Evolutionary conservation across 2,888 invertebrate genomes (phyloP).

Genomic region (Eupithecia tripunctaria): DNA sequence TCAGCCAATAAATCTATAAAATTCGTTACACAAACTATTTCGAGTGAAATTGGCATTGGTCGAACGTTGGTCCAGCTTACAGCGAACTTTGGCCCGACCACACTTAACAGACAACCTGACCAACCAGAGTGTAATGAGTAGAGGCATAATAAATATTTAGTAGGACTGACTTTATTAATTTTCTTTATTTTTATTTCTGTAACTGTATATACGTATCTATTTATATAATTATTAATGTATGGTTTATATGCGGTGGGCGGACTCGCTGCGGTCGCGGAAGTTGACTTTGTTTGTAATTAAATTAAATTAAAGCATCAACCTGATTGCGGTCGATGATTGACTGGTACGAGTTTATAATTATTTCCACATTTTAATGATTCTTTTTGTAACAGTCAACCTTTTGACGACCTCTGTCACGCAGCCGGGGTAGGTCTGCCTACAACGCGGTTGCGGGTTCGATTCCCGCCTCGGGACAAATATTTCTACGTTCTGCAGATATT

Average conservation of each 20-base stretch:
- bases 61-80: background rate
- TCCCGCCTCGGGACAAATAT: too few relatives aligned
- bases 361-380: background rate
- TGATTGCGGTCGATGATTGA: conserved; percentile 5
- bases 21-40: background rate
- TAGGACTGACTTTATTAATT: too few relatives aligned
- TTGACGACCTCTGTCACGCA: background rate
- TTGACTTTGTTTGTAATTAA: conserved; percentile 17
- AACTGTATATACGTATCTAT: background rate
- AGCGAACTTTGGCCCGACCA: background rate
- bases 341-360: background rate
- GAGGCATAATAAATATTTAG: too few relatives aligned
- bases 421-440: too few relatives aligned
- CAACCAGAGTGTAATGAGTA: background rate
- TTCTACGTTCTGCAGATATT: too few relatives aligned
- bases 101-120: too few relatives aligned
- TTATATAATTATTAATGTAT: background rate
- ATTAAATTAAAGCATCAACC: conserved; percentile 23
- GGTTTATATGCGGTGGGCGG: background rate
- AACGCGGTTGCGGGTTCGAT: too few relatives aligned
- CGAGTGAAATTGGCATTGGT: background rate
- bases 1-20: background rate
- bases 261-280: conserved; percentile 16
- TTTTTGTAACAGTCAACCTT: background rate
- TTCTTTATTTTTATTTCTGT: too few relatives aligned